These are phyloP conservation scores for Selenia dentaria DNA, from an alignment of 2,888 invertebrate genomes.

Conservation along the genomic window DNA sequence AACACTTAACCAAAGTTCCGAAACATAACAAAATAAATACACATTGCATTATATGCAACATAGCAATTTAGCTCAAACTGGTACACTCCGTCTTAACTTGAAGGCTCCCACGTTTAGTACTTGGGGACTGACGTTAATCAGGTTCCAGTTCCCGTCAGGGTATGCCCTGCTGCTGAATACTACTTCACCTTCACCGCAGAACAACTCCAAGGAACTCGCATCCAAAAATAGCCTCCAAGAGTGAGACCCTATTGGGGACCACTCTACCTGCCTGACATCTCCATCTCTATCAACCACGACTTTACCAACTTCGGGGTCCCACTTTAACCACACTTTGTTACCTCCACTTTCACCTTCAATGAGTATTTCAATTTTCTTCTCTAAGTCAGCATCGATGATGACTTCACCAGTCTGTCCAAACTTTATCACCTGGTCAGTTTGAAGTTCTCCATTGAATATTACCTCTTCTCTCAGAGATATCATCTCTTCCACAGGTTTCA, in stretches of 20 bases:
- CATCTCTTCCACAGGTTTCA: constrained; percentile 64
- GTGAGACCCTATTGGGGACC: constrained; percentile 54
- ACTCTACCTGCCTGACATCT: constrained; percentile 68
- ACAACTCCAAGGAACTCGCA: constrained; percentile 70
- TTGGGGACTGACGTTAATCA: constrained; percentile 62
- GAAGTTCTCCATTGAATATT: constrained; percentile 44
- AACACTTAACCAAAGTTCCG: no score
- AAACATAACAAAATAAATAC: no score
- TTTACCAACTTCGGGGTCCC: constrained; percentile 57
- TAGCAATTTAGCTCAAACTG: constrained; percentile 29
- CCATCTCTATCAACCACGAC: constrained; percentile 61
- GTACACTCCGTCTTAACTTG: constrained; percentile 59
- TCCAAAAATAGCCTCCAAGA: constrained; percentile 70
- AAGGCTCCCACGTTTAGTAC: constrained; percentile 54
- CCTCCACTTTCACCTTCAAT: constrained; percentile 63
- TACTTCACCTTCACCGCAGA: constrained; percentile 76
- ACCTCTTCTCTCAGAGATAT: constrained; percentile 47
- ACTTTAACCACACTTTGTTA: constrained; percentile 47
- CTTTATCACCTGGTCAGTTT: constrained; percentile 36
- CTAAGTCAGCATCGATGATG: constrained; percentile 52
- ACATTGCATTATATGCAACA: no score
- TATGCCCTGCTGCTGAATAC: constrained; percentile 72
- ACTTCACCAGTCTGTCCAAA: constrained; percentile 65
- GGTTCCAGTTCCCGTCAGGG: constrained; percentile 63
- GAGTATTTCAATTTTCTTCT: constrained; percentile 50